These are phyloP conservation scores for Notiomystis cincta DNA, from an alignment of 2,113 vertebrate genomes.

Conservation along the genomic window DNA sequence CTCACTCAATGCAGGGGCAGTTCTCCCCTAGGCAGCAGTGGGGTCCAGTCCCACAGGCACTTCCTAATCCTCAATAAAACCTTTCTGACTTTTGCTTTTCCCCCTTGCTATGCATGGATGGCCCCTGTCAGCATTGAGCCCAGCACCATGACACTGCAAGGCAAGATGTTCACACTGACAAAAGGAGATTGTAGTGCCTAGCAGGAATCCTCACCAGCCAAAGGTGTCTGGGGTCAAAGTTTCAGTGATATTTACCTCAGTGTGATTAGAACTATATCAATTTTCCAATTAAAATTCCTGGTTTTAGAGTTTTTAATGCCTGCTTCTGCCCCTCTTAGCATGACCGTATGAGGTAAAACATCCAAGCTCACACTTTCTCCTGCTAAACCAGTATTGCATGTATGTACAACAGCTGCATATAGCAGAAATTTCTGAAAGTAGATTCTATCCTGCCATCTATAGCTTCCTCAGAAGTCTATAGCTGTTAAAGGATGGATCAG, in stretches of 20 bases:
- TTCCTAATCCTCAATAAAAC: background rate
- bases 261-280: background rate
- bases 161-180: background rate
- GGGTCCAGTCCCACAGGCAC: background rate
- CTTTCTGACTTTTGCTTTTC: background rate
- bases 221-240: background rate
- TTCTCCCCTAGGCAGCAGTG: background rate
- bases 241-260: background rate
- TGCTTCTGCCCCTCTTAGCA: background rate
- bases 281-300: background rate
- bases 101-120: background rate
- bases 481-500: background rate
- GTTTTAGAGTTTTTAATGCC: background rate
- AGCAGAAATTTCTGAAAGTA: background rate
- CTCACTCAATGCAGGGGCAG: background rate
- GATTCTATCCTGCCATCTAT: background rate
- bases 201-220: background rate
- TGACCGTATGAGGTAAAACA: background rate
- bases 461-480: background rate
- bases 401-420: background rate
- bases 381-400: background rate
- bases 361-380: background rate
- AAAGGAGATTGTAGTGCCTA: background rate
- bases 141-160: background rate
- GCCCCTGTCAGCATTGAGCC: background rate